Evolutionary conservation across 2,888 invertebrate species (phyloP).

Genomic region (Bombylius discolor): DNA sequence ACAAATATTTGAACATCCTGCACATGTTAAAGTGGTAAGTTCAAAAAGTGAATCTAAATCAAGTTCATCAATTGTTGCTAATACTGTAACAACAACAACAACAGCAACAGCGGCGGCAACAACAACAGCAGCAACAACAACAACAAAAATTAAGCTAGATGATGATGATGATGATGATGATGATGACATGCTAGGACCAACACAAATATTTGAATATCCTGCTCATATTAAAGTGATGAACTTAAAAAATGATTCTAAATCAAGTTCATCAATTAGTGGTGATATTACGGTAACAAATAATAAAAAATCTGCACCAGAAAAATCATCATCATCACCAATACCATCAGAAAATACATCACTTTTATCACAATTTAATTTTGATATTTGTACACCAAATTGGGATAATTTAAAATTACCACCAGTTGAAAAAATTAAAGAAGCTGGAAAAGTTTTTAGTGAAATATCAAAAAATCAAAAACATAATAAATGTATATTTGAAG

Average conservation of each 20-base stretch:
- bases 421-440: constrained; percentile 1
- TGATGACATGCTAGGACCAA: background rate
- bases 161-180: background rate
- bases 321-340: background rate
- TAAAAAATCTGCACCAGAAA: no score
- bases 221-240: no score
- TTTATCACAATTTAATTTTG: background rate
- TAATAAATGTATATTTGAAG: background rate
- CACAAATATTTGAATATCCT: constrained; percentile 2
- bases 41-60: background rate
- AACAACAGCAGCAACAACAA: no score
- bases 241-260: background rate
- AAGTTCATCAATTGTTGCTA: background rate
- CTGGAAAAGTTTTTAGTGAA: constrained; percentile 2
- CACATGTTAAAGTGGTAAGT: background rate
- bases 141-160: no score
- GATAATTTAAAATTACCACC: constrained; percentile 5
- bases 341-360: background rate
- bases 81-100: background rate
- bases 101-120: background rate
- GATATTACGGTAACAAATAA: no score
- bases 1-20: background rate
- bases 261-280: no score
- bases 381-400: constrained; percentile 3
- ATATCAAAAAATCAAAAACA: background rate